Evolutionary conservation across 92 coral and sea anemone species (phyloP).

Genomic region (Actinostola sp.): DNA sequence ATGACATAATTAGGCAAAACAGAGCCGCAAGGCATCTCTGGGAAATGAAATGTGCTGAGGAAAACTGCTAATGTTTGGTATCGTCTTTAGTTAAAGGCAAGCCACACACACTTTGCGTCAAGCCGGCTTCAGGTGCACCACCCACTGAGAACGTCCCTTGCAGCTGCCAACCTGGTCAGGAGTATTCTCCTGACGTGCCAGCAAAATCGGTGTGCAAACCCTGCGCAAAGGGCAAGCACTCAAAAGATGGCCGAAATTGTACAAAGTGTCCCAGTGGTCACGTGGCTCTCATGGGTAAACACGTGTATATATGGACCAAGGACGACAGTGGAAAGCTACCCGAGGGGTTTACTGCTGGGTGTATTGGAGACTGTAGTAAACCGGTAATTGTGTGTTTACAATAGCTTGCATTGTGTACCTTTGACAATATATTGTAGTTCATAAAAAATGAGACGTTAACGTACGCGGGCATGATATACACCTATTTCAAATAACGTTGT

Average conservation of each 20-base stretch:
- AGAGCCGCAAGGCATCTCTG: too few relatives aligned
- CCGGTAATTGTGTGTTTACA: too few relatives aligned
- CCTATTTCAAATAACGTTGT: too few relatives aligned
- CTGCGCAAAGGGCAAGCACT: conserved; percentile 51
- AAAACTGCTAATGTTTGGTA: conserved; percentile 17
- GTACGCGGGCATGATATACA: too few relatives aligned
- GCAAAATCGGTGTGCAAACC: conserved; percentile 16
- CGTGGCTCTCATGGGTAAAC: conserved; percentile 79
- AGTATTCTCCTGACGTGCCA: background rate
- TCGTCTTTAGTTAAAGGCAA: background rate
- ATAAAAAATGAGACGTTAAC: too few relatives aligned
- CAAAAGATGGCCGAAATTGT: conserved; percentile 58
- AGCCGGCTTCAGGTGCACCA: background rate
- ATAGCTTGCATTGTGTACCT: too few relatives aligned
- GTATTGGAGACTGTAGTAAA: conserved; percentile 82
- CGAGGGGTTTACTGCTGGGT: conserved; percentile 61
- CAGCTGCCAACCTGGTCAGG: conserved; percentile 72
- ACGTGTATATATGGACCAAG: conserved; percentile 70
- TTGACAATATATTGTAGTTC: too few relatives aligned
- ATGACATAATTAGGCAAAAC: too few relatives aligned
- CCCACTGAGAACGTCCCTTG: conserved; percentile 19
- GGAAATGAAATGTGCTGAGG: background rate
- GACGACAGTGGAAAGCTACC: conserved; percentile 44
- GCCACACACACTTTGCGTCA: background rate
- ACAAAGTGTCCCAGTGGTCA: conserved; percentile 58